Conservation (phyloP, 1,140 invertebrate genomes). For the Polyergus mexicanus region DNA sequence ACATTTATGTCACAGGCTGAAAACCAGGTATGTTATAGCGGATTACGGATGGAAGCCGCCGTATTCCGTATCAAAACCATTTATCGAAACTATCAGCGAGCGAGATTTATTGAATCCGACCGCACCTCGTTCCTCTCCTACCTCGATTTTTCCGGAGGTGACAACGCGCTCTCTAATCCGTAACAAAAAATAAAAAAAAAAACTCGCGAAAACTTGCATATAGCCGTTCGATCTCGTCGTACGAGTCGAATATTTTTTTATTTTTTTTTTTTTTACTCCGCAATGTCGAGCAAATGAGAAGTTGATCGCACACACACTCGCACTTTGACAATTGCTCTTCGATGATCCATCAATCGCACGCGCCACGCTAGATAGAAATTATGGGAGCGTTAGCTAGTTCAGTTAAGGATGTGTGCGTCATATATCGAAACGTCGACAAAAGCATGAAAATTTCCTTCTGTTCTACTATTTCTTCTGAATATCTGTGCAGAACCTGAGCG, state of each 20-base stretch:
- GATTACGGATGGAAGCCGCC: constrained; percentile 34
- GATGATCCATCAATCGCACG: constrained; percentile 32
- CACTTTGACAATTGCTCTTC: constrained; percentile 39
- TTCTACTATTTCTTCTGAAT: too few species aligned
- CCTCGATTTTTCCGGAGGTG: constrained; percentile 16
- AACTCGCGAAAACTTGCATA: neutral
- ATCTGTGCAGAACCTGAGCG: too few species aligned
- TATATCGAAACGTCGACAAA: too few species aligned
- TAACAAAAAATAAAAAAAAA: neutral
- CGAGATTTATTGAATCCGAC: constrained; percentile 74
- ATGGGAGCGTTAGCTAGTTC: neutral
- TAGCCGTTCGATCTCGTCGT: constrained; percentile 19
- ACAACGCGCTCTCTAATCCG: constrained; percentile 35
- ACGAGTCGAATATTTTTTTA: too few species aligned
- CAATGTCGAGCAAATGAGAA: constrained; percentile 30
- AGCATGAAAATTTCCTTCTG: too few species aligned
- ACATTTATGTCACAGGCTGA: constrained; percentile 48
- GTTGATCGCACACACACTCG: constrained; percentile 34
- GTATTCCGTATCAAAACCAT: constrained; percentile 63
- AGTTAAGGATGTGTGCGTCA: neutral
- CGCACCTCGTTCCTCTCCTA: neutral
- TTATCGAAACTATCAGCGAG: constrained; percentile 72
- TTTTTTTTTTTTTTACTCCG: neutral
- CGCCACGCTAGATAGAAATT: constrained; percentile 2
- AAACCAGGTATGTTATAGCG: constrained; percentile 43